Evolutionary conservation across 2,888 invertebrate genomes (phyloP).

Genomic region (Criorhina ranunculi): DNA sequence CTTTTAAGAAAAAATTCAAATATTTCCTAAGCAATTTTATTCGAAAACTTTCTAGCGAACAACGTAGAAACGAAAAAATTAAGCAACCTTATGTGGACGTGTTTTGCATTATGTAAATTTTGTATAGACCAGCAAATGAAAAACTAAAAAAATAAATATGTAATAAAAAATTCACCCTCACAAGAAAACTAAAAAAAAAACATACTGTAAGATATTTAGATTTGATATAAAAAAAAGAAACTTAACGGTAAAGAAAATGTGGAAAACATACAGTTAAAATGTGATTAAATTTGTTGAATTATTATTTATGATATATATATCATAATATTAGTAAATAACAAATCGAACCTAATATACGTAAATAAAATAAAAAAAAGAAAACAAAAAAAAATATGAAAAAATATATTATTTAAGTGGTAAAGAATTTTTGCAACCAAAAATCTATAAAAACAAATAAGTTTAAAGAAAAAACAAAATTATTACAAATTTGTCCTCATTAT

Average conservation of each 20-base stretch:
- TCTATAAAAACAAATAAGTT: conserved; percentile 57
- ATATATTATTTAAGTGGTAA: conserved; percentile 46
- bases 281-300: conserved; percentile 77
- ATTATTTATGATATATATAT: conserved; percentile 74
- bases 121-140: conserved; percentile 69
- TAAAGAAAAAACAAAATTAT: conserved; percentile 41
- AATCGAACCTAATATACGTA: conserved; percentile 74
- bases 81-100: conserved; percentile 14
- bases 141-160: conserved; percentile 47
- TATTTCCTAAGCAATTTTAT: conserved; percentile 1
- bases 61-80: not conserved
- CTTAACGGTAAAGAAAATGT: conserved; percentile 47
- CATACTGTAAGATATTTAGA: conserved; percentile 76
- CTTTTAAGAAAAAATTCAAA: not conserved
- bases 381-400: conserved; percentile 6
- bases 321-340: conserved; percentile 75
- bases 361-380: conserved; percentile 48
- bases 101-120: conserved; percentile 72
- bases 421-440: conserved; percentile 73
- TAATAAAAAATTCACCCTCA: conserved; percentile 75
- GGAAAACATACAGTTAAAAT: conserved; percentile 76
- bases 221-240: conserved; percentile 75
- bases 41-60: conserved; percentile 9
- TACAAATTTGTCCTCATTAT: conserved; percentile 74
- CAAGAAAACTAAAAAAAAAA: conserved; percentile 73